Evolutionary conservation across 2,888 invertebrate genomes (phyloP), one percentile per base, ranked within the genome.

Genomic region (Hemithea aestivaria): DNA sequence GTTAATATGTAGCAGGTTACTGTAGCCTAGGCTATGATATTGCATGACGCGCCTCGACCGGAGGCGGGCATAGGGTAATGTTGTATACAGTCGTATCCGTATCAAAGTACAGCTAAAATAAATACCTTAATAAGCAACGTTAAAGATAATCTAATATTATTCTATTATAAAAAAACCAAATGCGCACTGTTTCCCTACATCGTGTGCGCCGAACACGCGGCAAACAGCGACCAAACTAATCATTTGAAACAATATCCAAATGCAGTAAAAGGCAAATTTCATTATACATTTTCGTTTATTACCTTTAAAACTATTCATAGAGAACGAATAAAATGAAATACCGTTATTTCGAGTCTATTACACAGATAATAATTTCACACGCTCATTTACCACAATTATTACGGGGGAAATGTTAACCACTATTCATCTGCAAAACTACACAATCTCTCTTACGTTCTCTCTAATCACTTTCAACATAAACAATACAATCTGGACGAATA

Each of bases 21-120:
- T 25, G 25, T 26, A 31, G 27, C 32, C 28, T 35, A 31, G 7
- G 21, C 7, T 27, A 11, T 27, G 8, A 21, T 16, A 24, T 37
- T 39, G 9, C 27, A 35, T 36, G 32, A 36, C 31, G 10, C 24
- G 28, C 36, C 29, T 36, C 29, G 7, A 20, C 25, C 36, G 30
- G 7, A 21, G 44, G 41, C 34, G 45, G 35, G 40, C 27, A 37
- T 35, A 26, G 40, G 35, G 33, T 43, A 42, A 40, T 39, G 40
- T 45, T 87, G 85, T 85, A 87, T 87, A 87, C 85, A 77, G 74
- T 66, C 75, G 85, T 87, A 87, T 87, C 85, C 85, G 73, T 76
- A 75, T 71, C 70, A 76, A 72, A 74, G 71, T 83, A 81, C 64
- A 79, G 78, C 85, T 85, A 84, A 85, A 87, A 87, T 87, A 87